Conservation (phyloP, 1,140 invertebrate species). For the Lysiphlebus fabarum region DNA sequence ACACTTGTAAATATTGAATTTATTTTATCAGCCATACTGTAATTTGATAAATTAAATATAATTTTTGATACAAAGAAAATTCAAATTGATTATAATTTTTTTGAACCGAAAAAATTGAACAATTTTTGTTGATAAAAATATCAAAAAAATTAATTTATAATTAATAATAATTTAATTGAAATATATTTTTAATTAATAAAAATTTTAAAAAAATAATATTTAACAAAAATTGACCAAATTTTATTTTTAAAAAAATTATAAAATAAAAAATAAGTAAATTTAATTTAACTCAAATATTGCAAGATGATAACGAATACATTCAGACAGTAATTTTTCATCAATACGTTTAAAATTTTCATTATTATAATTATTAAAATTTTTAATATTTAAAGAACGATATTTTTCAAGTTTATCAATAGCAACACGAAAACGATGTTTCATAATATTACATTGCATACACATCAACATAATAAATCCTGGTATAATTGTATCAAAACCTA, state of each 20-base stretch:
- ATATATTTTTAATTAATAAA: too few relatives aligned
- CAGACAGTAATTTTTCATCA: background rate
- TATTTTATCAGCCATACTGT: conserved; percentile 1
- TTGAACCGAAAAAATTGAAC: too few relatives aligned
- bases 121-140: too few relatives aligned
- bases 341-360: background rate
- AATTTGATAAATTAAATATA: background rate
- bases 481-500: conserved; percentile 5
- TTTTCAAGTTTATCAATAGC: background rate
- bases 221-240: background rate
- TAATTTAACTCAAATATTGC: conserved; percentile 2
- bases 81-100: too few relatives aligned
- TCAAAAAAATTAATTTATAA: background rate
- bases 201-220: too few relatives aligned
- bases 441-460: conserved; percentile 11
- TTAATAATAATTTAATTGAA: background rate
- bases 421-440: background rate
- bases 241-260: background rate
- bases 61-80: too few relatives aligned
- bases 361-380: too few relatives aligned
- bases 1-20: conserved; percentile 3
- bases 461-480: conserved; percentile 3
- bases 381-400: background rate
- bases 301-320: conserved; percentile 2
- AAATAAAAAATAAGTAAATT: background rate